Percentiles rank a stretch among this genome's conserved stretches.
Conservation (phyloP, 1,140 invertebrate species). For the Armadillidium nasatum region DNA sequence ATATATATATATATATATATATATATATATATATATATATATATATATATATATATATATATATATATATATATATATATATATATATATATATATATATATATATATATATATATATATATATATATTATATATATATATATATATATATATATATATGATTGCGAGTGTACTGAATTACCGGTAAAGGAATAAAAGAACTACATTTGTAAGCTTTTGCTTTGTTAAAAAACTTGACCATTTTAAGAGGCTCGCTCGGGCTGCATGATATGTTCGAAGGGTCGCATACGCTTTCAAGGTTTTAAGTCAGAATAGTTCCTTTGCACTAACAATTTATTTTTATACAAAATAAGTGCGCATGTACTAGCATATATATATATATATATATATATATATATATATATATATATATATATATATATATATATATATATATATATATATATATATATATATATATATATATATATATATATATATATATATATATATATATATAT, state of each 20-base stretch:
- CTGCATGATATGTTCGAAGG: too few relatives aligned
- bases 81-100: not conserved
- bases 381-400: not conserved
- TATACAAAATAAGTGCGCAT: too few relatives aligned
- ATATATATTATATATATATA: slow-evolving; percentile 10
- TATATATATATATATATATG: not conserved
- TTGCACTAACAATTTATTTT: too few relatives aligned
- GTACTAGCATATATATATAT: slow-evolving; percentile 15
- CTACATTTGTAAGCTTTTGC: too few relatives aligned
- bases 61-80: not conserved
- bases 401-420: not conserved
- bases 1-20: slow-evolving; percentile 3
- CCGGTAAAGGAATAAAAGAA: too few relatives aligned
- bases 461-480: not conserved
- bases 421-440: not conserved
- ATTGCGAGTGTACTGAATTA: too few relatives aligned
- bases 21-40: slow-evolving; percentile 15
- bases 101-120: slow-evolving; percentile 9
- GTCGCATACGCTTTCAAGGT: too few relatives aligned
- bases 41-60: slow-evolving; percentile 12
- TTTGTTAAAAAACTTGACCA: too few relatives aligned
- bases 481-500: not conserved
- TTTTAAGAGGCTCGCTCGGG: too few relatives aligned
- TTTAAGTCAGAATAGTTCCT: too few relatives aligned
- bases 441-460: not conserved